phyloP scores from a whole-genome alignment of 2,113 vertebrate genomes.

The Microtus montanus region DNA sequence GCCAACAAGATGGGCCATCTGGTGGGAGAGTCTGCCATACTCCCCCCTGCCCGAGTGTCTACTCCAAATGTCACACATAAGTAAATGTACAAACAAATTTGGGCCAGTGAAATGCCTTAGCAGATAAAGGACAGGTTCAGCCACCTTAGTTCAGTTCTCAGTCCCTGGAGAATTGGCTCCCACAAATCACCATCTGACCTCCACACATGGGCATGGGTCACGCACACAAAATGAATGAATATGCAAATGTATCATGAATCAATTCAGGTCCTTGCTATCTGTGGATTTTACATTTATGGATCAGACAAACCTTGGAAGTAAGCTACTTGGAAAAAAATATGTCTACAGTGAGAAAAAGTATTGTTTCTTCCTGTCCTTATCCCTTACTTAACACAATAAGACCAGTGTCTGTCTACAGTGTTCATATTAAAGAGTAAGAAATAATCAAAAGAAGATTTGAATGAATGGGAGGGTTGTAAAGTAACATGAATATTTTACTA shows the following conservation, averaged over 20 bases:
- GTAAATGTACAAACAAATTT: not conserved
- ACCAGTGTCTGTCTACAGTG: too few relatives aligned
- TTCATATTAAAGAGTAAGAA: not conserved
- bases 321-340: not conserved
- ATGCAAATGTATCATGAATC: not conserved
- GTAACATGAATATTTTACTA: not conserved
- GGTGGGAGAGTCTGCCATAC: not conserved
- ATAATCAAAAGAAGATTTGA: not conserved
- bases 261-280: too few relatives aligned
- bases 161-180: not conserved
- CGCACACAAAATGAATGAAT: not conserved
- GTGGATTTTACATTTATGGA: not conserved
- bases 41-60: not conserved
- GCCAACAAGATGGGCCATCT: not conserved
- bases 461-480: too few relatives aligned
- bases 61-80: not conserved
- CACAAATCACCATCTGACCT: not conserved
- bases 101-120: not conserved
- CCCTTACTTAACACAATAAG: not conserved
- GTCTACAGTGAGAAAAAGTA: not conserved
- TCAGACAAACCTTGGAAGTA: not conserved
- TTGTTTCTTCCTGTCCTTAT: not conserved
- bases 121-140: not conserved
- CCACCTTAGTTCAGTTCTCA: not conserved
- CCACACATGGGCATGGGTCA: not conserved